Evolutionary conservation across 2,888 invertebrate genomes (phyloP).

Genomic region (Campoletis raptor): DNA sequence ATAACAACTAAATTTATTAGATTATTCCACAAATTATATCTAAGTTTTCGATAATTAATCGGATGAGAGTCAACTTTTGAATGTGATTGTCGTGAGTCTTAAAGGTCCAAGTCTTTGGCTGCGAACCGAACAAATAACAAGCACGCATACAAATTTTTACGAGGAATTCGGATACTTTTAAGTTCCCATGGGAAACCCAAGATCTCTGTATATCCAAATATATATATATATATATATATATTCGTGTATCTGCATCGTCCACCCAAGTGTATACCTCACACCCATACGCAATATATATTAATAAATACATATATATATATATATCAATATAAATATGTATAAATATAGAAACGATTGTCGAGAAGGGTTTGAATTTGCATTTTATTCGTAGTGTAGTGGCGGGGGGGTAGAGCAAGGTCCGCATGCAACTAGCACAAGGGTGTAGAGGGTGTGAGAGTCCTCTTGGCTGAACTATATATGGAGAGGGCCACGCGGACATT

Average conservation of each 20-base stretch:
- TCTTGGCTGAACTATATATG: constrained; percentile 38
- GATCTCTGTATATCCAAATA: neutral
- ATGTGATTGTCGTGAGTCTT: too few species aligned
- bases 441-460: constrained; percentile 38
- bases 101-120: too few species aligned
- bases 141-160: neutral
- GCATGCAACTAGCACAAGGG: constrained; percentile 36
- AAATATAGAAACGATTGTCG: constrained; percentile 36
- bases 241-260: constrained; percentile 34
- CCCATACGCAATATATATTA: constrained; percentile 5
- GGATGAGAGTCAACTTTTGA: too few species aligned
- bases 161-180: neutral
- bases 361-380: constrained; percentile 85
- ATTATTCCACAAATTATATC: too few species aligned
- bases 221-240: neutral
- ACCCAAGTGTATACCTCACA: constrained; percentile 51
- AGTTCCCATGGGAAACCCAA: neutral
- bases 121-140: too few species aligned
- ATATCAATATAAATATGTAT: constrained; percentile 13
- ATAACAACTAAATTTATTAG: too few species aligned
- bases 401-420: constrained; percentile 74
- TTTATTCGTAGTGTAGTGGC: constrained; percentile 83
- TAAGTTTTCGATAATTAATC: too few species aligned
- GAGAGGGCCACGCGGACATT: constrained; percentile 80
- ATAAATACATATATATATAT: neutral